Conservation (phyloP, 2,797 vertebrate species). For the Xenopus petersii region DNA sequence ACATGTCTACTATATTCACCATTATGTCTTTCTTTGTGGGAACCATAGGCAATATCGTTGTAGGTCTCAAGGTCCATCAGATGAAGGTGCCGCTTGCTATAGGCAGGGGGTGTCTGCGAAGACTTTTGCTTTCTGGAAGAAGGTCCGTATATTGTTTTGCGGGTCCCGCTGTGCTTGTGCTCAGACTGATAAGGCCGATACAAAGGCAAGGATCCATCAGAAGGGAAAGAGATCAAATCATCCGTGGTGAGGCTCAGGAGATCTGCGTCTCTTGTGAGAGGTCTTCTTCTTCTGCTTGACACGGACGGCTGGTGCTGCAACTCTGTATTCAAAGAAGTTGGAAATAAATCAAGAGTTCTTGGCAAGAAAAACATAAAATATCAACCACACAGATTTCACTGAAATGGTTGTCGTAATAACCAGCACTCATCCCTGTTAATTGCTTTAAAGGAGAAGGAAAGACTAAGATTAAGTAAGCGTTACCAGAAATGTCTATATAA, state of each 20-base stretch:
- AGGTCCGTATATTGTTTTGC: neutral
- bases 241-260: conserved; percentile 80
- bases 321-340: conserved; percentile 46
- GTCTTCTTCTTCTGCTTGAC: conserved; percentile 46
- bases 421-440: too few species aligned
- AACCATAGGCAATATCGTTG: neutral
- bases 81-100: neutral
- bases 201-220: conserved; percentile 75
- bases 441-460: too few species aligned
- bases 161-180: conserved; percentile 23
- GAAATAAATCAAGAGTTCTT: conserved; percentile 9
- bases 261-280: conserved; percentile 61
- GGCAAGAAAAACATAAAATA: too few species aligned
- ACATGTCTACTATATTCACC: conserved; percentile 18
- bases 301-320: neutral
- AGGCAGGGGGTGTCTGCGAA: conserved; percentile 6
- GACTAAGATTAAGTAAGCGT: too few species aligned
- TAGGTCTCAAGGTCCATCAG: conserved; percentile 22
- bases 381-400: too few species aligned
- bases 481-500: too few species aligned
- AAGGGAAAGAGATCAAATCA: conserved; percentile 75
- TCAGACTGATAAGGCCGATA: conserved; percentile 58
- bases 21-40: conserved; percentile 23
- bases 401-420: too few species aligned
- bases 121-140: conserved; percentile 6